Evolutionary conservation across 2,888 invertebrate genomes (phyloP).

Genomic region (Oeneis ivallda): DNA sequence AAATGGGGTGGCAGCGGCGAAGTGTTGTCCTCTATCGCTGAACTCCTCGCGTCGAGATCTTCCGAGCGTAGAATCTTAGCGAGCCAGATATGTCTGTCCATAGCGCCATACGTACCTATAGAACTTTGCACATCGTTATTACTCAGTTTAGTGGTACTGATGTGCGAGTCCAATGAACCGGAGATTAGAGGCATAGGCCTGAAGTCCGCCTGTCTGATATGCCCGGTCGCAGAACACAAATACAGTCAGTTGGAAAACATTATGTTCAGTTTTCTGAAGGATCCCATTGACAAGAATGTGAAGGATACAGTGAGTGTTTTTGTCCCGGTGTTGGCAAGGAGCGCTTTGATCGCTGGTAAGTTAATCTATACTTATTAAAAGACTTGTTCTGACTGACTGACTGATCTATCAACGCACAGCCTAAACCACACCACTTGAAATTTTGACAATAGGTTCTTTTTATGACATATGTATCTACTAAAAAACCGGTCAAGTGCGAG

Average conservation of each 20-base stretch:
- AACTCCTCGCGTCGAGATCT: slow-evolving; percentile 65
- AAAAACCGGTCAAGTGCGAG: no score
- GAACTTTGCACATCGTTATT: slow-evolving; percentile 74
- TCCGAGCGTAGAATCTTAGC: slow-evolving; percentile 65
- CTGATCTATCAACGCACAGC: no score
- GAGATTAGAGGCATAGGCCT: slow-evolving; percentile 68
- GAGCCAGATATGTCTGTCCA: slow-evolving; percentile 70
- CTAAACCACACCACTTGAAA: no score
- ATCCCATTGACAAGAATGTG: slow-evolving; percentile 66
- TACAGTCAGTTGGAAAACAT: slow-evolving; percentile 70
- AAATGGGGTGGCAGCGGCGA: slow-evolving; percentile 77
- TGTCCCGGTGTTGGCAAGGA: slow-evolving; percentile 70
- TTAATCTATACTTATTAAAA: background rate
- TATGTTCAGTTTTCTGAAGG: slow-evolving; percentile 70
- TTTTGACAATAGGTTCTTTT: no score
- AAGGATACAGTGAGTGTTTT: slow-evolving; percentile 67
- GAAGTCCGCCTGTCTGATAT: slow-evolving; percentile 68
- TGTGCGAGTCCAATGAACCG: slow-evolving; percentile 74
- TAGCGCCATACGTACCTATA: slow-evolving; percentile 72
- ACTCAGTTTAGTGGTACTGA: slow-evolving; percentile 69
- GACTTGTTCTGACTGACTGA: no score
- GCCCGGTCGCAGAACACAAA: slow-evolving; percentile 71
- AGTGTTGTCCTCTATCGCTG: slow-evolving; percentile 70
- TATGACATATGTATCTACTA: no score
- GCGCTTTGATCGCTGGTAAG: slow-evolving; percentile 68